These are phyloP conservation scores for Podargus strigoides DNA, from an alignment of 2,797 vertebrate species.

Conservation along the genomic window DNA sequence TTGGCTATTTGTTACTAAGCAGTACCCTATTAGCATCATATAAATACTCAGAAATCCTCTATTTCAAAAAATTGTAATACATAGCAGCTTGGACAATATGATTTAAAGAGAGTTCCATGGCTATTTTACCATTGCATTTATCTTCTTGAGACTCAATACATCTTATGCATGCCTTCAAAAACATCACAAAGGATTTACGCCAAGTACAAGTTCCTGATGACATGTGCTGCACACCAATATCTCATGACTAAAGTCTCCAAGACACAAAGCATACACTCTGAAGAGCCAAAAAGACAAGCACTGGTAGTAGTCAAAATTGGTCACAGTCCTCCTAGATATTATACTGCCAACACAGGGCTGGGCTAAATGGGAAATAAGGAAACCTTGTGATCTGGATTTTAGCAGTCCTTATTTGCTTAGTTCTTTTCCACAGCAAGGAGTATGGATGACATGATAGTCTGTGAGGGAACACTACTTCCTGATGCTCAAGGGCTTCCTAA, in stretches of 20 bases:
- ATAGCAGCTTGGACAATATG: not conserved
- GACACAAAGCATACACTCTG: fast-evolving
- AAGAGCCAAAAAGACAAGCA: not conserved
- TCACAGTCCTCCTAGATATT: not conserved
- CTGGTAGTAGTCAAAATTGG: not conserved
- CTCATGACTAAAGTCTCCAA: not conserved
- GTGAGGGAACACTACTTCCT: not conserved
- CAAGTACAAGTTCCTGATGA: not conserved
- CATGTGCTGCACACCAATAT: fast-evolving
- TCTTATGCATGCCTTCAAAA: not conserved
- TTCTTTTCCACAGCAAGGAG: not conserved
- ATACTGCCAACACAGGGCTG: not conserved
- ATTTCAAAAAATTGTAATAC: not conserved
- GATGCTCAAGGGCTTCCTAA: not conserved
- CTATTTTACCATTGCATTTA: not conserved
- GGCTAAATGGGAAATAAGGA: not conserved
- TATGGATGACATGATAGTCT: not conserved
- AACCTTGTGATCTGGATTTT: not conserved
- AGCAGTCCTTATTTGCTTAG: fast-evolving
- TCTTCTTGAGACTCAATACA: not conserved
- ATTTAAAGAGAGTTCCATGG: not conserved
- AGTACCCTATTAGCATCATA: not conserved
- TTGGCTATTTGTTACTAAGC: not conserved
- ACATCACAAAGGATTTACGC: not conserved
- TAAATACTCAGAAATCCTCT: not conserved